A percentile compares a stretch with the other conserved stretches of the same genome.
These are phyloP conservation scores for Ophiodon elongatus DNA, from an alignment of 2,113 vertebrate genomes.

Conservation along the genomic window DNA sequence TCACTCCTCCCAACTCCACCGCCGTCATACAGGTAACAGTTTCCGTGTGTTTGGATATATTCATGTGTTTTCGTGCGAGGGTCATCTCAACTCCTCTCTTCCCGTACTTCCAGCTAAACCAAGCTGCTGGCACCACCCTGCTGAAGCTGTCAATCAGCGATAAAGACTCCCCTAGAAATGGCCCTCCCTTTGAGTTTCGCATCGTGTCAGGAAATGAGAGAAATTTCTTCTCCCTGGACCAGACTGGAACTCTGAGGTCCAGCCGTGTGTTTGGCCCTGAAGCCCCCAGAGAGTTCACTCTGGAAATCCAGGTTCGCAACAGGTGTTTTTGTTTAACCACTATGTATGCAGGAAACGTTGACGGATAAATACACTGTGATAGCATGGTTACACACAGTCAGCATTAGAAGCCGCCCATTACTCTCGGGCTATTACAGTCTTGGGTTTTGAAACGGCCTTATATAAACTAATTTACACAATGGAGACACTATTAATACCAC, in stretches of 20 bases:
- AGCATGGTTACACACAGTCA: slow-evolving; percentile 9
- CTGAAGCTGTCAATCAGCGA: slow-evolving; percentile 93
- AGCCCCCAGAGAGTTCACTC: slow-evolving; percentile 88
- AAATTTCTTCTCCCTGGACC: slow-evolving; percentile 89
- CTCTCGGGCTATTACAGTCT: slow-evolving; percentile 6
- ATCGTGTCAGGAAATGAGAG: slow-evolving; percentile 93
- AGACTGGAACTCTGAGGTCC: slow-evolving; percentile 88
- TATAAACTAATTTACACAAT: slow-evolving; percentile 2
- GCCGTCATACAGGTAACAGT: slow-evolving; percentile 91
- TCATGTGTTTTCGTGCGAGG: not conserved
- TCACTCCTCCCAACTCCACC: slow-evolving; percentile 92
- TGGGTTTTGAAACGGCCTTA: not conserved
- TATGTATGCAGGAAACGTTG: slow-evolving; percentile 9
- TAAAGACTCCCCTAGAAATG: slow-evolving; percentile 93
- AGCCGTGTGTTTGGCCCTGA: slow-evolving; percentile 88
- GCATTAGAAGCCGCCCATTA: not conserved
- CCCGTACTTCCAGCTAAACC: slow-evolving; percentile 87
- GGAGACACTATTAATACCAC: not conserved
- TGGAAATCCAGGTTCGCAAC: slow-evolving; percentile 90
- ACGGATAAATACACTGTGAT: not conserved
- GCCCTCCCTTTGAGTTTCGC: slow-evolving; percentile 92
- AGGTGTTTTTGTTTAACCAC: not conserved
- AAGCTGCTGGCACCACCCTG: slow-evolving; percentile 91
- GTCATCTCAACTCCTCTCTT: slow-evolving; percentile 3
- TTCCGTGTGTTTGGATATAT: not conserved